Percentiles rank a stretch among this genome's conserved stretches.
Conservation (phyloP, 2,797 vertebrate genomes). For the Liasis olivaceus region DNA sequence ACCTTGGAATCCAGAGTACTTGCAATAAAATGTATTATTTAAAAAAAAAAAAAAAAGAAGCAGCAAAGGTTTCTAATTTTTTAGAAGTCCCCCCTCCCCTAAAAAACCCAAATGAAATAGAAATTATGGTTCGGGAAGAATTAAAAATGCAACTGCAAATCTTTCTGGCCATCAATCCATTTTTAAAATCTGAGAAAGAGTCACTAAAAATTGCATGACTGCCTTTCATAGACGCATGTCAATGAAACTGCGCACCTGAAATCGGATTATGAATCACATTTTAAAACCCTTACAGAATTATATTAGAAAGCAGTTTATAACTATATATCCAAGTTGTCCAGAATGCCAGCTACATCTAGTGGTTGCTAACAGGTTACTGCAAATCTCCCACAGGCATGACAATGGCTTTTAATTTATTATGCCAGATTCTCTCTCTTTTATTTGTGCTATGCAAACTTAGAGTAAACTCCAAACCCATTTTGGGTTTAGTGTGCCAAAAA, state of each 20-base stretch:
- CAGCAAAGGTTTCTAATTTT: neutral
- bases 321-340: slow-evolving; percentile 29
- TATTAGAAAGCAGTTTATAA: slow-evolving; percentile 12
- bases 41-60: neutral
- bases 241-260: neutral
- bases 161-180: neutral
- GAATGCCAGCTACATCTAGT: slow-evolving; percentile 71
- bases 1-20: neutral
- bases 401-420: neutral
- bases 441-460: slow-evolving; percentile 4
- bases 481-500: neutral
- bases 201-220: neutral
- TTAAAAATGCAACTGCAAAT: neutral
- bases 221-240: neutral
- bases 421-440: slow-evolving; percentile 20
- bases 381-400: slow-evolving; percentile 9
- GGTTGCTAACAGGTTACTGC: slow-evolving; percentile 46
- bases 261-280: neutral
- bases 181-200: neutral
- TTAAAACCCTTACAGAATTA: slow-evolving; percentile 35
- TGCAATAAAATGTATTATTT: neutral
- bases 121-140: neutral
- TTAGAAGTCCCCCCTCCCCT: neutral
- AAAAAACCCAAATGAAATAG: neutral
- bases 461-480: slow-evolving; percentile 32